Evolutionary conservation across 1,140 invertebrate genomes (phyloP).

Genomic region (Formica exsecta): DNA sequence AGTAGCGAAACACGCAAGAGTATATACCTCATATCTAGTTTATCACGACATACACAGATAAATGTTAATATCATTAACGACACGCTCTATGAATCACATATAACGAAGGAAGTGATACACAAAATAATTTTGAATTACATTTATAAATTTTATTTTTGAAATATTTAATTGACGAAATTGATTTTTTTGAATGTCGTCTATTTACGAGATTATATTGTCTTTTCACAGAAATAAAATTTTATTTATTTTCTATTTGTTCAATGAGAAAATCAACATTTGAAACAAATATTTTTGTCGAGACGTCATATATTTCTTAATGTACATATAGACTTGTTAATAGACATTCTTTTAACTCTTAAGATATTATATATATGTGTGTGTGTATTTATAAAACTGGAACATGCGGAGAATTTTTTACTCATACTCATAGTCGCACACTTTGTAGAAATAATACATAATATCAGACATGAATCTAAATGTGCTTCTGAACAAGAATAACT

Average conservation of each 20-base stretch:
- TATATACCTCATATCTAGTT: conserved; percentile 25
- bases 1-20: background rate
- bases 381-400: background rate
- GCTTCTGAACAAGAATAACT: background rate
- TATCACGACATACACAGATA: conserved; percentile 41
- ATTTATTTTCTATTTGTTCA: background rate
- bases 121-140: background rate
- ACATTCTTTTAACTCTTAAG: background rate
- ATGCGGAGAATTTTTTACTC: background rate
- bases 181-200: background rate
- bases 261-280: background rate
- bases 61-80: conserved; percentile 46
- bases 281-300: background rate
- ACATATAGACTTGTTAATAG: too few relatives aligned
- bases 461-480: background rate
- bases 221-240: background rate
- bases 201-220: background rate
- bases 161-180: background rate
- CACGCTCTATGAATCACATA: conserved; percentile 25
- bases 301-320: background rate
- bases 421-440: background rate
- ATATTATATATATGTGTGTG: background rate
- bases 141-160: background rate
- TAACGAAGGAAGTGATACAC: background rate
- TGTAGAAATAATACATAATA: background rate